These are phyloP conservation scores for Ganaspis sp. DNA, from an alignment of 1,140 invertebrate genomes.

Conservation along the genomic window DNA sequence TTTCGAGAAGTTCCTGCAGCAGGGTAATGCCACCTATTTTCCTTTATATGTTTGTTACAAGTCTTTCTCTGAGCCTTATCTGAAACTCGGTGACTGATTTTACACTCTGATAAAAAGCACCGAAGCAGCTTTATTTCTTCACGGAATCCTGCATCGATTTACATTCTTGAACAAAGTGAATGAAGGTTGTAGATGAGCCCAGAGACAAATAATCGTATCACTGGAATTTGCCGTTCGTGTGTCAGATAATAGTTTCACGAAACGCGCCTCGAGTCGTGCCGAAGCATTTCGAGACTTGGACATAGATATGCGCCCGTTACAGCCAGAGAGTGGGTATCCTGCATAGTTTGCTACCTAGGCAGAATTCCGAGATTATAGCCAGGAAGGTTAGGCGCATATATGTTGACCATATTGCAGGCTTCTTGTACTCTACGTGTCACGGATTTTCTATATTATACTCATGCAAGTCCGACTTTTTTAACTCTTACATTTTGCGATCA, in stretches of 20 bases:
- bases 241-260: conserved; percentile 25
- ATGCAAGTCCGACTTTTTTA: too few species aligned
- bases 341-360: conserved; percentile 11
- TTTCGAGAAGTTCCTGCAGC: conserved; percentile 5
- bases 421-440: background rate
- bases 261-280: conserved; percentile 22
- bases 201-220: conserved; percentile 5
- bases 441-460: conserved; percentile 11
- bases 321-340: conserved; percentile 18
- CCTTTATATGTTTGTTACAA: conserved; percentile 27
- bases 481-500: too few species aligned
- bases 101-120: conserved; percentile 2
- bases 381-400: conserved; percentile 11
- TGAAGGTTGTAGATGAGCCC: background rate
- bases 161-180: background rate
- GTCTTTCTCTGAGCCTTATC: conserved; percentile 4
- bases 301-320: conserved; percentile 22
- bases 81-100: background rate
- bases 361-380: conserved; percentile 21
- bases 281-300: conserved; percentile 30
- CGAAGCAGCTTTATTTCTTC: background rate
- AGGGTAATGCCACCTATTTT: conserved; percentile 17
- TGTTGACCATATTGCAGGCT: conserved; percentile 21
- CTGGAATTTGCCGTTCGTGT: background rate
- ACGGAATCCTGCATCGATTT: background rate